These are phyloP conservation scores for Cistogaster globosa DNA, from an alignment of 2,888 invertebrate genomes.

Conservation along the genomic window DNA sequence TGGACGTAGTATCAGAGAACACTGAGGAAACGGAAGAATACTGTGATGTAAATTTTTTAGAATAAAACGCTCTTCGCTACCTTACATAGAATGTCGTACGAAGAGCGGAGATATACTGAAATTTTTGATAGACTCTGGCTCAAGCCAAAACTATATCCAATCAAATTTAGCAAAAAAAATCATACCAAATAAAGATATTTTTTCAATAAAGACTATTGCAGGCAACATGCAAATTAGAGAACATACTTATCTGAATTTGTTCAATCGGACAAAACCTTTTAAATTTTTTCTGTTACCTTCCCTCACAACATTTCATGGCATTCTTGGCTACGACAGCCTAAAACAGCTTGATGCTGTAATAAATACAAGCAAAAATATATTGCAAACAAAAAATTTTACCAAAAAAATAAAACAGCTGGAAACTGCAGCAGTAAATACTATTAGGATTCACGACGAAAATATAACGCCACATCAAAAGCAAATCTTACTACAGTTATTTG, in stretches of 20 bases:
- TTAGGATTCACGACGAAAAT: no score
- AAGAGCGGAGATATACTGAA: not conserved
- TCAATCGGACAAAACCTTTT: not conserved
- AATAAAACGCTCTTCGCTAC: no score
- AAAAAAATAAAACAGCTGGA: conserved; percentile 6
- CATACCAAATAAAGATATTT: not conserved
- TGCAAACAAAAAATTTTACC: not conserved
- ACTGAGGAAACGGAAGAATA: no score
- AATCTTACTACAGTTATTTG: no score
- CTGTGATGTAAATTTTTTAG: no score
- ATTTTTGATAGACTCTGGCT: conserved; percentile 20
- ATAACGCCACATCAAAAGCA: no score
- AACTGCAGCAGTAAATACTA: conserved; percentile 2
- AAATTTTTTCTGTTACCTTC: conserved; percentile 25
- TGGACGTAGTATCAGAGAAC: not conserved
- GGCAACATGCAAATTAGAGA: not conserved
- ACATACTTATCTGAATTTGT: not conserved
- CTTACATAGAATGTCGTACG: not conserved
- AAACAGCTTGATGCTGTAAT: no score
- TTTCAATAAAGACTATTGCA: not conserved
- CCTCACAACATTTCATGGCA: conserved; percentile 27
- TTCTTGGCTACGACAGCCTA: not conserved
- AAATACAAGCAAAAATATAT: no score
- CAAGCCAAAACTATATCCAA: conserved; percentile 17
- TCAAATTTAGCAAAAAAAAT: not conserved